A percentile compares a stretch with the other conserved stretches of the same genome.
Conservation (phyloP, 2,113 vertebrate genomes). For the Mus spicilegus region DNA sequence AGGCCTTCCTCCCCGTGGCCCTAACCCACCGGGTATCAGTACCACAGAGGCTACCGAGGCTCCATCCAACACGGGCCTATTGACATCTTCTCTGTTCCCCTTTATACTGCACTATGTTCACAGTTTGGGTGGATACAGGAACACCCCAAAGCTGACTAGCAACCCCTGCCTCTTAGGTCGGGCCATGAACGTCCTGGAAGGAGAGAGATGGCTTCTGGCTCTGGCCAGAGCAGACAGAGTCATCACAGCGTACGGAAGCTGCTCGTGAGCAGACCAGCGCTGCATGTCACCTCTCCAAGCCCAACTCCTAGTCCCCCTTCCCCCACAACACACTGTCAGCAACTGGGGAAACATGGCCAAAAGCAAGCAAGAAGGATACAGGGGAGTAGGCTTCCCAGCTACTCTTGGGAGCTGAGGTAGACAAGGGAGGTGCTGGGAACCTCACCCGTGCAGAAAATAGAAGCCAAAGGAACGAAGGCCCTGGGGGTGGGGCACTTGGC, state of each 20-base stretch:
- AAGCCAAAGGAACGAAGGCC: neutral
- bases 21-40: neutral
- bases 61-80: neutral
- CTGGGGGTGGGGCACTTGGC: neutral
- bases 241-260: neutral
- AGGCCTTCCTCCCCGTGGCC: neutral
- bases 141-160: no score
- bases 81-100: neutral
- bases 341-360: no score
- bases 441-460: neutral
- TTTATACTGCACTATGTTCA: neutral
- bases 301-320: no score
- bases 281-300: neutral
- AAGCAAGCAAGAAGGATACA: no score
- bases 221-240: neutral
- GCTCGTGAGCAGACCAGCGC: neutral
- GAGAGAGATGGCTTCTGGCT: neutral
- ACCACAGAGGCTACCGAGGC: neutral
- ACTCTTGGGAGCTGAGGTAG: rapidly evolving
- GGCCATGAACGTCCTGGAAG: neutral
- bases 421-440: neutral
- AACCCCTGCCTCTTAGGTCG: neutral
- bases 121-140: neutral
- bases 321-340: neutral
- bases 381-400: neutral